Base-by-base conservation (phyloP, 2,888 invertebrate genomes). In the Dorcus hopei region DNA sequence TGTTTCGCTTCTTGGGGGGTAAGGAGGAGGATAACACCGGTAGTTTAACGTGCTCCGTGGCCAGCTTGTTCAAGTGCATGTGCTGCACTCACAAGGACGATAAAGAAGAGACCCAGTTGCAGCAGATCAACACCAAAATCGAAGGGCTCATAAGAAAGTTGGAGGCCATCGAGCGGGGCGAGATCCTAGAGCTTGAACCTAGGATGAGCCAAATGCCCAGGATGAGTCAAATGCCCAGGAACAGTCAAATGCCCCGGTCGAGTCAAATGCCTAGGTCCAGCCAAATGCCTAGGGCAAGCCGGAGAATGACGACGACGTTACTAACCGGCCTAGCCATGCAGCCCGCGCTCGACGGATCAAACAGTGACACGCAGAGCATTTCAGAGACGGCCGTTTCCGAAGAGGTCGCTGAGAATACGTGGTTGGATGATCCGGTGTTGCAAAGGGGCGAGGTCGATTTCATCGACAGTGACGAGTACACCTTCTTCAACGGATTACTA, bases 401-500 rank as follows among this genome's bases (percentile, higher is more conserved):
- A 23, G 54, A 57, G 16, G 50, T 50, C 6, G 5, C 33, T 7
- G 68, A 68, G 40, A 72, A 74, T 57, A 74, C 69, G 60, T 92
- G 91, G 92, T 79, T 90, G 40, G 87, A 88, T 65, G 89, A 90
- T 68, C 82, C 84, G 19, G 81, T 83, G 26, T 74, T 93, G 9
- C 82, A 83, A 48, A 81, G 85, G 60, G 89, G 89, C 0, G 84
- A 86, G 50, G 81, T 88, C 2, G 86, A 86, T 41, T 86, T 84
- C 68, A 77, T 94, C 42, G 78, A 83, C 0, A 81, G 83, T 9
- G 79, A 82, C 43, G 93, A 95, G 75, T 83, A 83, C 50, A 78
- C 79, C 16, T 95, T 95, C 78, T 95, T 93, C 92, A 83, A 83
- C 55, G 87, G 88, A 52, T 77, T 94, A 52, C 86, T 94, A 53